Evolutionary conservation across 2,797 vertebrate genomes (phyloP).

Genomic region (Iguana delicatissima): DNA sequence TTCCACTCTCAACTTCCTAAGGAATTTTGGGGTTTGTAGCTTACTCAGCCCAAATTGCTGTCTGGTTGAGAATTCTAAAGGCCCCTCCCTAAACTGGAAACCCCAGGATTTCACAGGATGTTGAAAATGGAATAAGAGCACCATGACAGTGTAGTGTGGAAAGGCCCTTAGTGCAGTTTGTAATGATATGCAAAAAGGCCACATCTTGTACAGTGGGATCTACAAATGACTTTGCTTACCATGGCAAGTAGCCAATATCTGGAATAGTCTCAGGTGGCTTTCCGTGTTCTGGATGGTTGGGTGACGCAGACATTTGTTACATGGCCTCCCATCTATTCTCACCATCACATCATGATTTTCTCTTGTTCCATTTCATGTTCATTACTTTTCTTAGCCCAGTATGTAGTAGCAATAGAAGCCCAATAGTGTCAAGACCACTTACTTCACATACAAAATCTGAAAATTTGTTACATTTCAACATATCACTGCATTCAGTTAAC

Average conservation of each 20-base stretch:
- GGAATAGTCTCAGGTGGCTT: not conserved
- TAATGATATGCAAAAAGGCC: not conserved
- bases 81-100: too few relatives aligned
- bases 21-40: too few relatives aligned
- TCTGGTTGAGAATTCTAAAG: too few relatives aligned
- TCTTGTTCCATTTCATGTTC: not conserved
- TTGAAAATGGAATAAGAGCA: too few relatives aligned
- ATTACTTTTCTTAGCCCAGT: not conserved
- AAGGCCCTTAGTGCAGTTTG: not conserved
- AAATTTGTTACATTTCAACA: not conserved
- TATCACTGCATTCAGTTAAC: not conserved
- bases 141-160: too few relatives aligned
- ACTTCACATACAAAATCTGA: not conserved
- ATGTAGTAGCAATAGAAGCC: not conserved
- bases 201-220: not conserved
- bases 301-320: not conserved
- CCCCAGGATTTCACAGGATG: too few relatives aligned
- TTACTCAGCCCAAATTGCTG: too few relatives aligned
- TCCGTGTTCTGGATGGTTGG: not conserved
- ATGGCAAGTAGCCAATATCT: not conserved
- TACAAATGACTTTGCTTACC: not conserved
- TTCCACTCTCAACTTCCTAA: too few relatives aligned
- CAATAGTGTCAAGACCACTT: not conserved
- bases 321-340: not conserved
- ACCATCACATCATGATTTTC: not conserved